Evolutionary conservation across 1,140 invertebrate species (phyloP).

Genomic region (Leptopilina clavipes): DNA sequence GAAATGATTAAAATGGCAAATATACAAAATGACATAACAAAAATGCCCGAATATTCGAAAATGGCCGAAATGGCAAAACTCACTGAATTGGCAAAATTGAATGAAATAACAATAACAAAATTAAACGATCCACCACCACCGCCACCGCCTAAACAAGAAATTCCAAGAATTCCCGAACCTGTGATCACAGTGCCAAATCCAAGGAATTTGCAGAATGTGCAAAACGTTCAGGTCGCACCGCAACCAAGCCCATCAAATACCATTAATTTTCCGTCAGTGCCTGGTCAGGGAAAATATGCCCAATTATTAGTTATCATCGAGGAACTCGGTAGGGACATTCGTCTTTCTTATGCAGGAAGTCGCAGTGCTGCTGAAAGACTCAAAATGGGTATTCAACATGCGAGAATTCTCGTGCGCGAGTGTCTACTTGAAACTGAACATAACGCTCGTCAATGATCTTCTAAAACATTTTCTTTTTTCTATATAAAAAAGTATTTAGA

Average conservation of each 20-base stretch:
- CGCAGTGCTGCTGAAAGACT: constrained; percentile 85
- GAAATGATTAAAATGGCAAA: constrained; percentile 74
- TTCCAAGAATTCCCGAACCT: constrained; percentile 70
- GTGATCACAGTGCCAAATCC: constrained; percentile 74
- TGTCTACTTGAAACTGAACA: constrained; percentile 88
- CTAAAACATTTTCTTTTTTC: constrained; percentile 24
- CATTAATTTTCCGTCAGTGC: constrained; percentile 70
- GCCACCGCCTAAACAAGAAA: constrained; percentile 50
- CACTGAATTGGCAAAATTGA: constrained; percentile 71
- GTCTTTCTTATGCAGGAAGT: constrained; percentile 88
- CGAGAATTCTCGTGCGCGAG: constrained; percentile 86
- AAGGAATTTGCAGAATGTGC: constrained; percentile 69
- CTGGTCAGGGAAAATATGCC: constrained; percentile 81
- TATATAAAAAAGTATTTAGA: not conserved
- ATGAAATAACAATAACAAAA: constrained; percentile 74
- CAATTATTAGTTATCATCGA: constrained; percentile 88
- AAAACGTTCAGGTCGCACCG: constrained; percentile 66
- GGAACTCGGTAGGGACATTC: constrained; percentile 88
- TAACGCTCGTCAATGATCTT: constrained; percentile 79
- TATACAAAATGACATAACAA: constrained; percentile 71
- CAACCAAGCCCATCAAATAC: constrained; percentile 70
- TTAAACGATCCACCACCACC: constrained; percentile 67
- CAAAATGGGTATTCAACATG: constrained; percentile 87
- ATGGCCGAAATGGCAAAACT: constrained; percentile 74
- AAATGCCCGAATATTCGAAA: constrained; percentile 70